Base-by-base conservation (phyloP, 2,113 vertebrate genomes). In the Eudorcas thomsonii region DNA sequence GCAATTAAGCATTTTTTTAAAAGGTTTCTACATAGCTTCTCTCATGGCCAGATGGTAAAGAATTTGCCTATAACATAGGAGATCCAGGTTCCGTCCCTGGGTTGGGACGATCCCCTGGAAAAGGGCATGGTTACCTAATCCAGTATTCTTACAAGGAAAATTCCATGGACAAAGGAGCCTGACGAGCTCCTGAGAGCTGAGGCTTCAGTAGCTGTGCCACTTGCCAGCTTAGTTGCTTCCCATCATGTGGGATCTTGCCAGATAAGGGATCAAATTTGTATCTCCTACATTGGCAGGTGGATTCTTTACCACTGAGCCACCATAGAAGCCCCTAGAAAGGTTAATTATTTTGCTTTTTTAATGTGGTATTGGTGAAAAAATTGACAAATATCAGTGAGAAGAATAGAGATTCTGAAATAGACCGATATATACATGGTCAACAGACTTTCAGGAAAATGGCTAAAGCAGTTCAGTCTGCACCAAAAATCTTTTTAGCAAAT, bases 401-500 rank as follows among this genome's bases (percentile, higher is more conserved):
- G 25, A 80, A n/a, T 25, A 52, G 54, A 97, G 19, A 87, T 50
- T 87, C 23, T 5, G 33, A 97, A 82, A 81, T 14, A 50, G 19
- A 7, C 33, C 0, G 1, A 36, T 60, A 15, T 2, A 19, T 60
- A 33, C 50, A 57, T 78, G 7, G 4, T 71, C 80, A 81, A 90
- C 12, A 62, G 57, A 48, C 74, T 82, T 82, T 45, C 17, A 87
- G 71, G 12, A 93, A 74, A 87, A 93, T 82, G 43, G 21, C 23
- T 71, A 59, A 52, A 36, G 7, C 12, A 74, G 71, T 74, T 59
- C 14, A 71, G 52, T 33, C 9, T 59, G 50, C 12, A 81, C 33
- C 26, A 13, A 86, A 93, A 90, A 54, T 91, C 62, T 84, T 88
- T 55, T 52, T 52, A 80, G 78, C 11, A 50, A 92, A 89, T 77